phyloP scores from a whole-genome alignment of 2,888 invertebrate species.

The Lucinisca nassula region DNA sequence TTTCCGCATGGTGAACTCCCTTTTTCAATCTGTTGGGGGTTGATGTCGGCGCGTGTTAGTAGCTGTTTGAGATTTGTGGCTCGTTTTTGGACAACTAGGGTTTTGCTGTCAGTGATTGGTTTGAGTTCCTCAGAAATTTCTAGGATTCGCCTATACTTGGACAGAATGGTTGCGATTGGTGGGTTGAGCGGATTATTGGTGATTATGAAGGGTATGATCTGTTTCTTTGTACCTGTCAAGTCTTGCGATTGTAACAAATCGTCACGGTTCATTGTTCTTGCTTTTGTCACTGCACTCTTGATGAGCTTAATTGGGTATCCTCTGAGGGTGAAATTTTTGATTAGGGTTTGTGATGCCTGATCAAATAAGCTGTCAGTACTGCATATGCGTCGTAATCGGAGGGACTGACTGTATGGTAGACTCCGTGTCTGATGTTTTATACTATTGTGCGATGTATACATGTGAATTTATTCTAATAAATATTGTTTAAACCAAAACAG shows the following conservation, averaged over 20 bases:
- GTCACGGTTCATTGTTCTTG: not conserved
- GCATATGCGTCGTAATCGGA: not conserved
- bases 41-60: not conserved
- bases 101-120: too few species aligned
- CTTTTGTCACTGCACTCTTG: not conserved
- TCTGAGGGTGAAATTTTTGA: not conserved
- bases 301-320: not conserved
- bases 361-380: not conserved
- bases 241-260: not conserved
- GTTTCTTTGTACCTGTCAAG: not conserved
- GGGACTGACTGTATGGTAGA: not conserved
- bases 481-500: too few species aligned
- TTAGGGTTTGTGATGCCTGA: not conserved
- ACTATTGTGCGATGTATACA: too few species aligned
- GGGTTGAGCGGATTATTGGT: not conserved
- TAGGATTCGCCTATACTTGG: not conserved
- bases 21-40: not conserved
- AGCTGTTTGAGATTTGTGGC: not conserved
- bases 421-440: too few species aligned
- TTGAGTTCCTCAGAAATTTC: not conserved
- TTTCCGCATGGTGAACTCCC: too few species aligned
- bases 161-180: not conserved
- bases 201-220: not conserved
- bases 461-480: too few species aligned
- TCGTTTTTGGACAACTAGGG: too few species aligned